phyloP scores from a whole-genome alignment of 2,888 invertebrate genomes.

The Tridacna gigas region DNA sequence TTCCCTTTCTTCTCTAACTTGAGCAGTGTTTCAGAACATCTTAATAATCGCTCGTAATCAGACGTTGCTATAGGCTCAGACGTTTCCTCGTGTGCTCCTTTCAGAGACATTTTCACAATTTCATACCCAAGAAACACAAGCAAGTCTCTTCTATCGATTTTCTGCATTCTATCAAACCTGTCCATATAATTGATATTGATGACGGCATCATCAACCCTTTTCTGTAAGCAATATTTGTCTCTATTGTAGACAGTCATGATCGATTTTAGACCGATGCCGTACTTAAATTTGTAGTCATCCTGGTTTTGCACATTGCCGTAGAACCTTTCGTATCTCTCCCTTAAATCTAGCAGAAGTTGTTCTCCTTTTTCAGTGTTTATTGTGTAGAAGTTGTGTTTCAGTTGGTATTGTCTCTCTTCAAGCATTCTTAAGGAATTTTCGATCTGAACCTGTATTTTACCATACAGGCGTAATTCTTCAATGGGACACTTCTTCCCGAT shows the following conservation, averaged over 20 bases:
- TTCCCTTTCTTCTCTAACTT: neutral
- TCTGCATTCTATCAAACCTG: neutral
- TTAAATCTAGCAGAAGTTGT: constrained; percentile 28
- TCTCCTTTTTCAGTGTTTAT: constrained; percentile 27
- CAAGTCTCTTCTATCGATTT: constrained; percentile 34
- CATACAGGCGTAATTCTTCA: neutral
- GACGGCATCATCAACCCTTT: constrained; percentile 19
- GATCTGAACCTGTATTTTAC: constrained; percentile 23
- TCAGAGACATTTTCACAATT: constrained; percentile 25
- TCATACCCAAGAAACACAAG: constrained; percentile 36
- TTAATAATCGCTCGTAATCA: neutral
- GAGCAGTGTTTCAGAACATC: neutral
- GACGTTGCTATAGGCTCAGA: neutral
- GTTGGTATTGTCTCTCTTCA: constrained; percentile 50
- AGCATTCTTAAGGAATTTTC: constrained; percentile 34
- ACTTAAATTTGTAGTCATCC: constrained; percentile 20
- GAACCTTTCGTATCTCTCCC: constrained; percentile 39
- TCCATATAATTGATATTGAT: neutral
- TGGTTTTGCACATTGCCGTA: constrained; percentile 28
- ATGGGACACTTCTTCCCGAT: no score
- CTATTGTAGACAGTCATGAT: constrained; percentile 33
- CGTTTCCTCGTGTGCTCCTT: neutral
- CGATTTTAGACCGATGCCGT: constrained; percentile 43
- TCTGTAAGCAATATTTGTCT: neutral
- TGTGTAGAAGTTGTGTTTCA: constrained; percentile 35